A percentile compares a stretch with the other conserved stretches of the same genome.
phyloP scores from a whole-genome alignment of 2,888 invertebrate species.

The Drosophila flavopinicola region DNA sequence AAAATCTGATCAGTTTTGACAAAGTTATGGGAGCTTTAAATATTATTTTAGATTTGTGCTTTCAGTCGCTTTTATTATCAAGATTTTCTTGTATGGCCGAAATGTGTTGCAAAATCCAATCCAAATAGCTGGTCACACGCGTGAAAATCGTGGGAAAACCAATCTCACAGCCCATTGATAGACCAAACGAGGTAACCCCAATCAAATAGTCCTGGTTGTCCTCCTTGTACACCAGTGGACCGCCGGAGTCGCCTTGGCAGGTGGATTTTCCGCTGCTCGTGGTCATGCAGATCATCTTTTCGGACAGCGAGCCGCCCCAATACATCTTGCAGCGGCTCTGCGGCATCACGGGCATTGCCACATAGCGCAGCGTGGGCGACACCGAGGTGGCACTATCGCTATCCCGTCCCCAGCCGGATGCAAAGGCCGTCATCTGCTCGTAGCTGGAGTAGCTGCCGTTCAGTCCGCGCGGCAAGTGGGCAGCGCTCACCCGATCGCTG shows the following conservation, averaged over 20 bases:
- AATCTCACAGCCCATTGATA: constrained; percentile 58
- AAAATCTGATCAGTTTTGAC: too few relatives aligned
- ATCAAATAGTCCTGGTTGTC: constrained; percentile 42
- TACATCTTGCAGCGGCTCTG: constrained; percentile 52
- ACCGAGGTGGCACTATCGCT: constrained; percentile 46
- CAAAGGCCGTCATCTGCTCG: constrained; percentile 47
- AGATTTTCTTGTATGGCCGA: constrained; percentile 2
- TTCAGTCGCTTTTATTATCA: too few relatives aligned
- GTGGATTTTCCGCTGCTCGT: constrained; percentile 59
- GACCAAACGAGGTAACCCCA: constrained; percentile 71
- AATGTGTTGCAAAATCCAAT: constrained; percentile 60
- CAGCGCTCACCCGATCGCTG: constrained; percentile 39
- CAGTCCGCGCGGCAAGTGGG: constrained; percentile 48
- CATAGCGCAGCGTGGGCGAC: constrained; percentile 36
- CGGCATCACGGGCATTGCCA: constrained; percentile 50
- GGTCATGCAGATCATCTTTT: constrained; percentile 62
- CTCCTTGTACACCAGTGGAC: constrained; percentile 51
- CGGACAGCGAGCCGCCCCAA: constrained; percentile 51
- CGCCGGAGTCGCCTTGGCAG: constrained; percentile 73
- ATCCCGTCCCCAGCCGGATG: constrained; percentile 76
- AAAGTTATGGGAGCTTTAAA: too few relatives aligned
- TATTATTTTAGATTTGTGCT: too few relatives aligned
- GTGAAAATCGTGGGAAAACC: constrained; percentile 72
- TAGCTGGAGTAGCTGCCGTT: constrained; percentile 53
- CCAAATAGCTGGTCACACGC: constrained; percentile 64